A percentile compares a stretch with the other conserved stretches of the same genome.
Evolutionary conservation across 2,888 invertebrate genomes (phyloP).

Genomic region (Tenthredo scrophulariae): DNA sequence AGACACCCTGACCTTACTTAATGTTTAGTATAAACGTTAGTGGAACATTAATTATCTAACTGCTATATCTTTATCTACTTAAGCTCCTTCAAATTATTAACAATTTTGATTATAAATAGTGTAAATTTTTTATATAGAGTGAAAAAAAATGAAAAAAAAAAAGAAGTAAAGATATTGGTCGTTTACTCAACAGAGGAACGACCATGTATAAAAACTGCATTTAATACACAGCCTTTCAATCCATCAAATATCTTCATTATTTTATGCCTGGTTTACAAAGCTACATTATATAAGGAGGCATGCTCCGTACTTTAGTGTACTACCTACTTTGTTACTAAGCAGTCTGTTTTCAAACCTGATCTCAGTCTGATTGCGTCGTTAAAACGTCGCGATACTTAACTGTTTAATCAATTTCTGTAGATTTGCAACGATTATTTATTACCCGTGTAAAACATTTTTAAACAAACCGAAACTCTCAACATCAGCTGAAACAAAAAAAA

Average conservation of each 20-base stretch:
- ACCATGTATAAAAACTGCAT: conserved; percentile 70
- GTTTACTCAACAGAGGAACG: conserved; percentile 63
- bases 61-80: conserved; percentile 71
- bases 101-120: conserved; percentile 77
- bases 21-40: conserved; percentile 67
- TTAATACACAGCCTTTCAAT: conserved; percentile 63
- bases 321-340: not conserved
- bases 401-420: conserved; percentile 15
- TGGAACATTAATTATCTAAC: conserved; percentile 66
- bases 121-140: conserved; percentile 78
- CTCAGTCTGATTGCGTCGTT: not conserved
- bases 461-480: not conserved
- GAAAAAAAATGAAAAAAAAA: conserved; percentile 61
- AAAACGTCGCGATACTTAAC: not conserved
- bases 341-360: conserved; percentile 1
- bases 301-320: conserved; percentile 10
- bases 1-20: conserved; percentile 61
- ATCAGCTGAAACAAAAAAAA: not conserved
- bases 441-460: not conserved
- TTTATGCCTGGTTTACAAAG: conserved; percentile 59
- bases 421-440: conserved; percentile 22
- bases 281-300: conserved; percentile 21
- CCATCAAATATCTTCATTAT: conserved; percentile 53
- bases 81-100: conserved; percentile 61
- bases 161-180: conserved; percentile 65